These are phyloP conservation scores for Cettia cetti DNA, from an alignment of 2,113 vertebrate species.

Conservation along the genomic window DNA sequence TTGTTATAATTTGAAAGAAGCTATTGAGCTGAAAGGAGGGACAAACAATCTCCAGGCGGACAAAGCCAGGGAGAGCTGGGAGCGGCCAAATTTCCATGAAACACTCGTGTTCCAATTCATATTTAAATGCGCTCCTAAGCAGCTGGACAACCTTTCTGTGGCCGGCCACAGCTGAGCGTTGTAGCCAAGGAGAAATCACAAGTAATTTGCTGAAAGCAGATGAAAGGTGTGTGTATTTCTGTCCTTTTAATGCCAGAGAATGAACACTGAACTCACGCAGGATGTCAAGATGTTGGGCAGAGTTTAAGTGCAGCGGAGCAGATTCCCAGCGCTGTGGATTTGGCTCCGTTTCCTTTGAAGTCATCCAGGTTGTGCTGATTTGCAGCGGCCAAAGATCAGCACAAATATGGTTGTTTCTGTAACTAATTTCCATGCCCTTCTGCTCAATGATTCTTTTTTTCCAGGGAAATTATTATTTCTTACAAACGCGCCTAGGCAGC, in stretches of 20 bases:
- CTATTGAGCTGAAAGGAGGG: slow-evolving; percentile 67
- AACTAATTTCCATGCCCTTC: neutral
- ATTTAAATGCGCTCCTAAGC: slow-evolving; percentile 57
- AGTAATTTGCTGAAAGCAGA: slow-evolving; percentile 1
- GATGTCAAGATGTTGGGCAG: neutral
- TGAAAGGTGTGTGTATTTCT: neutral
- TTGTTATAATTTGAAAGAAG: slow-evolving; percentile 57
- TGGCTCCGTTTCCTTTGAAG: neutral
- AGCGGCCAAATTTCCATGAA: slow-evolving; percentile 58
- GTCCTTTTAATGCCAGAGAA: neutral
- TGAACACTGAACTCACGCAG: neutral
- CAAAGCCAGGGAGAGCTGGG: slow-evolving; percentile 49
- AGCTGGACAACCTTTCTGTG: slow-evolving; percentile 51
- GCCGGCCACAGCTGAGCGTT: slow-evolving; percentile 18
- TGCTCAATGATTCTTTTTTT: neutral
- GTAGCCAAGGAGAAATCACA: slow-evolving; percentile 18
- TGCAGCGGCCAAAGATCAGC: neutral
- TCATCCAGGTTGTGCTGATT: neutral
- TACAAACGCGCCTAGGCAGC: neutral
- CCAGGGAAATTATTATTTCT: neutral
- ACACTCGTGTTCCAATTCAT: slow-evolving; percentile 44
- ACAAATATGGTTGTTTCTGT: neutral
- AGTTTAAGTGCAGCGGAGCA: neutral
- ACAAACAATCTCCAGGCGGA: slow-evolving; percentile 49
- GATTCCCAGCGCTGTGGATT: neutral